Evolutionary conservation across 2,113 vertebrate genomes (phyloP), one percentile per base, ranked within the genome.

Genomic region (Neotragus pygmaeus): DNA sequence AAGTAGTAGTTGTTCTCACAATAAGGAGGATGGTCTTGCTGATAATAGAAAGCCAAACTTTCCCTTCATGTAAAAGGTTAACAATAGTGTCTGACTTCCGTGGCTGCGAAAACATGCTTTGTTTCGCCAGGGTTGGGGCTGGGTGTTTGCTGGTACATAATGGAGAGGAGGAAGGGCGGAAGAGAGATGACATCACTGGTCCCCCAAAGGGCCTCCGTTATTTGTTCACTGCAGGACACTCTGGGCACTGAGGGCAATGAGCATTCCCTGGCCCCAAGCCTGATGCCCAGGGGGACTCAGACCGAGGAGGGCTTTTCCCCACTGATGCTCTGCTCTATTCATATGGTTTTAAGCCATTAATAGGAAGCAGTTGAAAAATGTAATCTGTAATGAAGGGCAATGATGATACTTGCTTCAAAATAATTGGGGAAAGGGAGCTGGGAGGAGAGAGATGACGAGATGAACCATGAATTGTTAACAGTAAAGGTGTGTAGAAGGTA

Each of bases 51-150:
- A 91, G 80, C 28, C 39, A 60, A 86, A 27, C n/a, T 77, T 92
- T 78, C 36, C 83, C 80, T 75, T 86, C 36, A 25, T 33, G 23
- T 64, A 43, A 95, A 91, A 70, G 62, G 73, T 91, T 88, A 96
- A 64, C n/a, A 55, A n/a, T 27, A 25, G 5, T 55, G 33, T 70
- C 83, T 25, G 51, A 92, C 43, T 90, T 88, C 66, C 43, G 87
- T 45, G 5, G 7, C 81, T 85, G 83, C 21, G 33, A 94, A 98
- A 95, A 90, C 51, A 78, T 28, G 57, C 66, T 95, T 89, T 90
- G 93, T 91, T 94, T 90, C 84, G 17, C 83, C 91, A 84, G 43
- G 55, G 55, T 15, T 70, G n/a, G 75, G 60, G 77, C 6, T 51
- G 36, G 23, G 53, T 62, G 11, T 7, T 47, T 75, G 17, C 43